Base-by-base conservation (phyloP, 1,140 invertebrate genomes). In the Rhagoletis pomonella region DNA sequence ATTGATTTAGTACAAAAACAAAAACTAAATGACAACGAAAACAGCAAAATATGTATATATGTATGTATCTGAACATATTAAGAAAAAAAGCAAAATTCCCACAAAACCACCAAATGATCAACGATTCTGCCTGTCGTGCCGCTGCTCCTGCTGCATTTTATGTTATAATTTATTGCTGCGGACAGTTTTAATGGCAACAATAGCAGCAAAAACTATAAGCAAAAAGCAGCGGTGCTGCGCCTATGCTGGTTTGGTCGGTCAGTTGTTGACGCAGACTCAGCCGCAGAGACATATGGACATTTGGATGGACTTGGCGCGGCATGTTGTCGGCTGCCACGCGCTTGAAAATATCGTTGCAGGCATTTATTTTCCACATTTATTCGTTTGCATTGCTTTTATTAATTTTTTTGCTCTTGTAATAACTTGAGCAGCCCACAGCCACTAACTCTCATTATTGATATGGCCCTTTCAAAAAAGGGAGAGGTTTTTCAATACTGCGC, bases 131-230 rank as follows among this genome's bases (percentile, higher is more conserved):
- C 50, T 55, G 50, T 10, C 5, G 50, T 55, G 50, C 10, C 10
- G 47, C 73, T 55, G 73, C 47, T 29, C 29, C 29, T 55, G 73
- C n/a, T 12, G 73, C 73, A 81, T 55, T 81, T 58, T 81, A 81
- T 81, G 73, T 81, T 81, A 81, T 81, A 81, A 81, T 81, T 81
- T 81, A 81, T 81, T 81, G 47, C 73, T 47, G 47, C 47, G 73
- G 47, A 81, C 73, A 81, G 73, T 81, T 81, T 81, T 81, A 81
- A 81, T 81, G 73, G 47, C 73, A 81, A 47, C 73, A 81, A 55
- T 47, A 81, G 47, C 73, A 81, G 47, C 73, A 55, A 62, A 14
- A 62, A 62, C 60, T 29, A 29, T 29, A 62, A 62, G 2, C 60
- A 12, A 55, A 44, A 81, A 81, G 73, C 73, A 81, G 73, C 73